These are phyloP conservation scores for Plestiodon gilberti DNA, from an alignment of 2,113 vertebrate species.

Conservation along the genomic window DNA sequence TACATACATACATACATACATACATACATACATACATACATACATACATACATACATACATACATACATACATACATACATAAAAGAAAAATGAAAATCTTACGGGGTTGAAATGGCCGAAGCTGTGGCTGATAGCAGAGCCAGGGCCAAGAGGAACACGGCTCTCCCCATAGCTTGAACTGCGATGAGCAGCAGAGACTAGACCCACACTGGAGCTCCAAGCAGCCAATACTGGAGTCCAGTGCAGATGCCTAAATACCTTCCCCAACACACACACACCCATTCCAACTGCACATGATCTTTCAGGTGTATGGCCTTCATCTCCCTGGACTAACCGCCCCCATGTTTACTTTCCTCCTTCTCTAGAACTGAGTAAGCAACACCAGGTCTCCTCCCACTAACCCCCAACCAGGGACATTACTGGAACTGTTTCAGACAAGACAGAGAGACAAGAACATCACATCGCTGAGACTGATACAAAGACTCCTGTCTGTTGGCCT, in stretches of 20 bases:
- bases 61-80: too few species aligned
- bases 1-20: too few species aligned
- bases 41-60: too few species aligned
- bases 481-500: not conserved
- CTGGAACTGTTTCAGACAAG: not conserved
- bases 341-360: constrained; percentile 62
- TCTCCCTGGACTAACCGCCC: constrained; percentile 45
- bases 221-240: not conserved
- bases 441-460: not conserved
- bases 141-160: constrained; percentile 49
- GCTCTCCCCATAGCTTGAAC: constrained; percentile 46
- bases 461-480: not conserved
- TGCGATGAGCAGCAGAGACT: constrained; percentile 11
- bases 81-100: constrained; percentile 38
- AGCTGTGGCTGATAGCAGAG: constrained; percentile 30
- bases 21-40: too few species aligned
- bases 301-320: not conserved
- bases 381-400: not conserved
- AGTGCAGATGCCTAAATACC: constrained; percentile 37
- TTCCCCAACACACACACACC: not conserved
- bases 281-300: constrained; percentile 42
- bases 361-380: constrained; percentile 43
- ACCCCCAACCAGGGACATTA: not conserved
- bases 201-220: constrained; percentile 27
- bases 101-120: constrained; percentile 52